Evolutionary conservation across 2,888 invertebrate species (phyloP), one percentile per base, ranked within the genome.

Genomic region (Amphipoea oculea): DNA sequence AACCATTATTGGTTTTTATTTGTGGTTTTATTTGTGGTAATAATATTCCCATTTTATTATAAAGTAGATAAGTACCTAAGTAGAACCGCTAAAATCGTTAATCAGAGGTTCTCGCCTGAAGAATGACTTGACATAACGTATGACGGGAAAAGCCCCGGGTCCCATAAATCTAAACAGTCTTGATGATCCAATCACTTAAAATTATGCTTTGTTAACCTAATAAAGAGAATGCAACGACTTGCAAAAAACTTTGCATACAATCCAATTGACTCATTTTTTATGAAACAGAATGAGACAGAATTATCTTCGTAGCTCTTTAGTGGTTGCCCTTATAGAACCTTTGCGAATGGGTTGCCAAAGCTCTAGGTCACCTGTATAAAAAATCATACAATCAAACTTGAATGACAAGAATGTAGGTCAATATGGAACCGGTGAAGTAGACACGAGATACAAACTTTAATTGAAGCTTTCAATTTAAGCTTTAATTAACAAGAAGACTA

Each of bases 161-260:
- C 57, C 82, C 23, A 40, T 63, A 14, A 2, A 66, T 70, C 14
- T 51, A 23, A 69, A 45, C 20, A 69, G 82, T 65, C 40, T 51
- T 51, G 23, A 36, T 65, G 42, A 70, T 66, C 6, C 23, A 66
- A 85, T 86, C 82, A 71, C 23, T 81, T 45, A 48, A 48, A 48
- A 48, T 48, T 48, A 54, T 42, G 63, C 65, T 40, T 76, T 83
- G 83, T 71, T n/a, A 60, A 4, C 83, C 83, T 57, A 76, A 63
- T 65, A 48, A 14, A 72, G 36, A 20, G 45, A 54, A 54, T 29
- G 48, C 54, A 63, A 48, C 62, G 17, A 82, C n/a, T 63, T 12
- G 36, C 36, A 48, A 40, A 9, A 48, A 60, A 48, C 29, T 85
- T 82, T 86, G 75, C 83, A 83, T 86, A 86, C 71, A 83, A 83